Evolutionary conservation across 2,113 vertebrate species (phyloP), one percentile per base, ranked within the genome.

Genomic region (Gadus chalcogrammus): DNA sequence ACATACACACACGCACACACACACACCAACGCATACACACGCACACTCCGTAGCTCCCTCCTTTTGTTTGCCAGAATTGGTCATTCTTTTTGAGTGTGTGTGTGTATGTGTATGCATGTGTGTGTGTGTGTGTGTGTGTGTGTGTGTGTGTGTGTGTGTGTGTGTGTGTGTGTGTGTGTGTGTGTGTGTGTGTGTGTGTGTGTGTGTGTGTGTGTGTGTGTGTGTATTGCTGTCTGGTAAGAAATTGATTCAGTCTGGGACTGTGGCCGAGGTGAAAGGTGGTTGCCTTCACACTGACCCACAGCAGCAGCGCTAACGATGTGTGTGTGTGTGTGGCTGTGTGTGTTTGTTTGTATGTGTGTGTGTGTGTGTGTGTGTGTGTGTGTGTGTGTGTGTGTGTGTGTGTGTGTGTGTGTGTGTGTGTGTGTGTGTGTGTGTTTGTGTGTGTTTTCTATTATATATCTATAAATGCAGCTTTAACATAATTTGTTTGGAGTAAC

Each of bases 191-290:
- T 56, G 66, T 24, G 53, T 58, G 53, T 68, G 20, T 59, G 24
- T 68, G 67, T 59, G 67, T 68, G 67, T 56, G 24, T 27, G 42
- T 61, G 64, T 65, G 67, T 48, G 69, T 59, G n/a, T 64, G 53
- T 53, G 48, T 68, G 70, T 65, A 74, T 67, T 72, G 68, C 72
- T 87, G 88, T 89, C 88, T 90, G 87, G 82, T 86, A 82, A 82
- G 80, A 80, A 90, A 92, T 91, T 89, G 90, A 91, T 92, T 81
- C 72, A 85, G 88, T 90, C 87, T 92, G 88, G 85, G 82, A 77
- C 83, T 85, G 78, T 87, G 86, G 78, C 77, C 68, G 77, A 65
- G 88, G 84, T 84, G 82, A 76, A 87, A 90, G 89, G 88, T 91
- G 76, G 15, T 38, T 82, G 81, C 74, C 83, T 84, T 84, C 71